These are phyloP conservation scores for Agrenia bidenticulata DNA, from an alignment of 2,888 invertebrate genomes.

Conservation along the genomic window DNA sequence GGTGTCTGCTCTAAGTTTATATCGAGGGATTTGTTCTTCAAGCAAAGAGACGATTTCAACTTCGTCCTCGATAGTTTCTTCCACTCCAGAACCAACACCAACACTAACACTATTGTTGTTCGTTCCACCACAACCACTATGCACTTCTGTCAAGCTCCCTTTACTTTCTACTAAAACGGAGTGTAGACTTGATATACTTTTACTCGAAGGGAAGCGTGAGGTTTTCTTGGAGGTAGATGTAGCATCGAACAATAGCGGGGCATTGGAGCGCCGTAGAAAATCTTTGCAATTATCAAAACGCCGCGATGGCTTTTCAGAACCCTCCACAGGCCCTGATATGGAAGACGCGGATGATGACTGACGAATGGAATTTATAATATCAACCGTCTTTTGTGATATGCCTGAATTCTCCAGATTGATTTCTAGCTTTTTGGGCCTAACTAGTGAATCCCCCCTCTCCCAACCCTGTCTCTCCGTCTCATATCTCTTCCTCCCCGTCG, in stretches of 20 bases:
- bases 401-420: conserved; percentile 15
- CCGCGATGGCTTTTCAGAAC: conserved; percentile 10
- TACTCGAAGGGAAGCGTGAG: conserved; percentile 36
- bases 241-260: conserved; percentile 24
- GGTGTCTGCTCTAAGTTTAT: conserved; percentile 89
- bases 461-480: conserved; percentile 48
- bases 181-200: conserved; percentile 45
- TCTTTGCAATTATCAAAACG: conserved; percentile 48
- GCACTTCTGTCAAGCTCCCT: conserved; percentile 43
- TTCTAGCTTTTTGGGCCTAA: conserved; percentile 8
- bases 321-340: neutral
- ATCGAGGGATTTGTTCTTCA: conserved; percentile 92
- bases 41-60: conserved; percentile 93
- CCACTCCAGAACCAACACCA: conserved; percentile 60
- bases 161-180: conserved; percentile 39
- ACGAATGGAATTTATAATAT: conserved; percentile 19
- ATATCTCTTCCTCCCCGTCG: conserved; percentile 40
- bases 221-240: conserved; percentile 22
- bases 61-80: conserved; percentile 76
- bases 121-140: conserved; percentile 25
- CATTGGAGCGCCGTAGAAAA: conserved; percentile 43
- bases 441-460: conserved; percentile 47
- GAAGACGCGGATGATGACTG: conserved; percentile 9
- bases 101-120: conserved; percentile 2
- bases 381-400: conserved; percentile 20